Percentiles rank a stretch among this genome's conserved stretches.
Evolutionary conservation across 2,888 invertebrate genomes (phyloP).

Genomic region (Eilema caniola): DNA sequence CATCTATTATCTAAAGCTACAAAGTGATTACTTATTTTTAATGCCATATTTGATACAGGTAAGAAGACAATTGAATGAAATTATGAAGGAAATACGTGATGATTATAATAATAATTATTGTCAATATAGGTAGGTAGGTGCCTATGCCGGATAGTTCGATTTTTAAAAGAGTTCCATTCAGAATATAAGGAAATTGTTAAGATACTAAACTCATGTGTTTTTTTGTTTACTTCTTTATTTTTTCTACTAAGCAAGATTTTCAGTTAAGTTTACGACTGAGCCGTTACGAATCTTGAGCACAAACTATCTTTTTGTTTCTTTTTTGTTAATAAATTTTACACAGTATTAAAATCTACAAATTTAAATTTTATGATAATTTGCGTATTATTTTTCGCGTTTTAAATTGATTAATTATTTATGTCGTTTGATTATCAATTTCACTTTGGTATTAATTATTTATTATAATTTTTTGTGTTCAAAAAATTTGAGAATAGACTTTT

Average conservation of each 20-base stretch:
- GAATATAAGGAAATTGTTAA: not conserved
- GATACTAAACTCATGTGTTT: not conserved
- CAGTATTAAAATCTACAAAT: not conserved
- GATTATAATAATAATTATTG: conserved; percentile 4
- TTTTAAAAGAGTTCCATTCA: not conserved
- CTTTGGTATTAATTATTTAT: not conserved
- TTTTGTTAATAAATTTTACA: not conserved
- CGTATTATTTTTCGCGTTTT: not conserved
- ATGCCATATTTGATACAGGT: too few species aligned
- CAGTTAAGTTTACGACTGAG: not conserved
- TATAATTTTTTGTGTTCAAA: not conserved
- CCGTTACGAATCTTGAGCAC: conserved; percentile 3
- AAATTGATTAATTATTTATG: not conserved
- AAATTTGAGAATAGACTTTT: not conserved
- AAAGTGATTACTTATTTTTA: too few species aligned
- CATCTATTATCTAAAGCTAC: not conserved
- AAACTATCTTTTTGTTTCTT: not conserved
- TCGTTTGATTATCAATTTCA: not conserved
- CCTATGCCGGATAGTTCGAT: not conserved
- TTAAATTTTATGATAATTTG: not conserved
- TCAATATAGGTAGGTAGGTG: conserved; percentile 1
- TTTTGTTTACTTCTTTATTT: not conserved
- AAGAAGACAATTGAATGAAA: not conserved
- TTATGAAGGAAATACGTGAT: not conserved
- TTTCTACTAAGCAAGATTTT: not conserved